Percentiles rank a stretch among this genome's conserved stretches.
phyloP scores from a whole-genome alignment of 2,113 vertebrate species.

The Kryptolebias marmoratus region DNA sequence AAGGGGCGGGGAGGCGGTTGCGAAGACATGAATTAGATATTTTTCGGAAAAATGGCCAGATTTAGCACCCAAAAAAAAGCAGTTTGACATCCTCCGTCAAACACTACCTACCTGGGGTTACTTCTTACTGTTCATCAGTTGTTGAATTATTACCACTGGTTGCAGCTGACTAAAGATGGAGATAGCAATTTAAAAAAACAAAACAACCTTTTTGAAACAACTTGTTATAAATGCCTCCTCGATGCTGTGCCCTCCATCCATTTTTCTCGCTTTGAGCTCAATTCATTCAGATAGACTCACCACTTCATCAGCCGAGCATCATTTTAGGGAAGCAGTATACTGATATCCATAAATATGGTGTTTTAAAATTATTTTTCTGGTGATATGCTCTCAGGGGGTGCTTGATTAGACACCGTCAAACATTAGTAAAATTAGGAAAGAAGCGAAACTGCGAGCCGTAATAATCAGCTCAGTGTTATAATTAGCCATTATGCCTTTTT shows the following conservation, averaged over 20 bases:
- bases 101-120: not conserved
- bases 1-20: not conserved
- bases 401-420: slow-evolving; percentile 18
- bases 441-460: not conserved
- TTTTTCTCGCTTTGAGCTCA: not conserved
- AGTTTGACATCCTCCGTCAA: not conserved
- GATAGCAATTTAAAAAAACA: not conserved
- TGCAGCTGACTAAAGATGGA: not conserved
- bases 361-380: not conserved
- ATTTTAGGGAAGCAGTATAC: slow-evolving; percentile 21
- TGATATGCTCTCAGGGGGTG: slow-evolving; percentile 32
- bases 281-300: not conserved
- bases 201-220: not conserved
- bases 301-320: not conserved
- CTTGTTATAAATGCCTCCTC: not conserved
- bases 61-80: not conserved
- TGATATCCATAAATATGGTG: slow-evolving; percentile 28
- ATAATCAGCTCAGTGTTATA: slow-evolving; percentile 45
- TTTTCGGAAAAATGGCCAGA: slow-evolving; percentile 1
- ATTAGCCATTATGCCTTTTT: slow-evolving; percentile 11
- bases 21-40: not conserved
- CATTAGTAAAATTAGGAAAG: slow-evolving; percentile 4
- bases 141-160: not conserved
- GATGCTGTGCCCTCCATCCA: not conserved
- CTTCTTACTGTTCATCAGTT: slow-evolving; percentile 2